These are phyloP conservation scores for Pristionchus fissidentatus DNA, from an alignment of 2,888 invertebrate genomes.

Conservation along the genomic window DNA sequence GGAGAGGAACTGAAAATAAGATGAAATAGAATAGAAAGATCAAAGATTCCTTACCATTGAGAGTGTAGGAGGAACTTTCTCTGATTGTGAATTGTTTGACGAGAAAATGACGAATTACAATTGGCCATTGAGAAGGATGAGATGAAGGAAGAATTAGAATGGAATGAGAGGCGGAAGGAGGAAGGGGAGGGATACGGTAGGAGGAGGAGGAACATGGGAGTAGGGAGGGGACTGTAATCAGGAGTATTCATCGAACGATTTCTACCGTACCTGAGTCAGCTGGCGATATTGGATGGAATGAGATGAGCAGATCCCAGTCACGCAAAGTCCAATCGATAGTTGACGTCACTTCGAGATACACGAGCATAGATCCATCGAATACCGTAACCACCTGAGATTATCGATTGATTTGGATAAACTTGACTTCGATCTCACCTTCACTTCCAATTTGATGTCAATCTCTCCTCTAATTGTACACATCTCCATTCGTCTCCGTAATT, in stretches of 20 bases:
- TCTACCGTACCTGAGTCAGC: not conserved
- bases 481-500: slow-evolving; percentile 26
- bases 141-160: slow-evolving; percentile 29
- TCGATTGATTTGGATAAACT: not conserved
- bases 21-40: not conserved
- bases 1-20: slow-evolving; percentile 30
- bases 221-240: slow-evolving; percentile 21
- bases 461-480: slow-evolving; percentile 22
- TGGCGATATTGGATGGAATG: not conserved
- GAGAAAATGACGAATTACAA: slow-evolving; percentile 14
- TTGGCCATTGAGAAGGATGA: slow-evolving; percentile 26
- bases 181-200: not conserved
- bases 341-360: slow-evolving; percentile 5
- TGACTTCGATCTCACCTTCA: slow-evolving; percentile 15
- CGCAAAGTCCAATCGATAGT: not conserved
- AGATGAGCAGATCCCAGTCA: slow-evolving; percentile 22
- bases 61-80: slow-evolving; percentile 5
- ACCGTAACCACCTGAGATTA: not conserved
- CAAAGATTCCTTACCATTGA: not conserved
- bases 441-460: not conserved
- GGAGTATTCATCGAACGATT: not conserved
- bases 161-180: slow-evolving; percentile 36
- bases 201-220: not conserved
- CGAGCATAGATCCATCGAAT: slow-evolving; percentile 36
- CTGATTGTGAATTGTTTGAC: not conserved